Base-by-base conservation (phyloP, 2,888 invertebrate genomes). In the Perizoma flavofasciatum region DNA sequence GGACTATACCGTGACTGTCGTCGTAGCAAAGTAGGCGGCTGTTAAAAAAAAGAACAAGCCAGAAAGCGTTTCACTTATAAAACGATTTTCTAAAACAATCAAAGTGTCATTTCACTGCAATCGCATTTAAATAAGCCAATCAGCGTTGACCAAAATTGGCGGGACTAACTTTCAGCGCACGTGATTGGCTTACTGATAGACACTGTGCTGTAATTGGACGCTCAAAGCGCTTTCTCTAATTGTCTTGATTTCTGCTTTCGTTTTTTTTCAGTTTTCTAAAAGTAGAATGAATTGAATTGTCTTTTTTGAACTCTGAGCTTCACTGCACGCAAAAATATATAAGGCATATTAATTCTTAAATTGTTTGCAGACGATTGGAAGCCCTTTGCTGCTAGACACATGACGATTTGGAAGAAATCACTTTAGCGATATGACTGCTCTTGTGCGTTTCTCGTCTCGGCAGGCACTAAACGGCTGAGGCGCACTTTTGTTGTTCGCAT, bases 171-270 rank as follows among this genome's bases (percentile, higher is more conserved):
- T 82, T 83, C 81, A 64, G 71, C 49, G 73, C 62, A 80, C 86
- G 86, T 86, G 86, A 85, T 84, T 81, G 79, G 85, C 65, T 70
- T 72, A 69, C 74, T 66, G 75, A 83, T 67, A 65, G 67, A 48
- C 63, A 58, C 49, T 74, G 74, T 75, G 72, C 85, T 75, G 76
- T 85, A 85, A 85, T 85, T 83, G 86, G 81, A 67, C 66, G 73
- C 73, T 73, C 64, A 74, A 71, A 74, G 68, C 70, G 79, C 84
- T 86, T 85, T 81, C 85, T 83, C 84, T 81, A 75, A 82, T 81
- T 80, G 78, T 80, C 73, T 78, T 77, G 73, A 83, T 86, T 86
- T 86, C 86, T 85, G 79, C 83, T 82, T 64, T 72, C 71, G 37
- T 37, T 37, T 74, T 75, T 69, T 70, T 74, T 76, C 74, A 70